Base-by-base conservation (phyloP, 1,140 invertebrate genomes). In the Trachelipus rathkii region DNA sequence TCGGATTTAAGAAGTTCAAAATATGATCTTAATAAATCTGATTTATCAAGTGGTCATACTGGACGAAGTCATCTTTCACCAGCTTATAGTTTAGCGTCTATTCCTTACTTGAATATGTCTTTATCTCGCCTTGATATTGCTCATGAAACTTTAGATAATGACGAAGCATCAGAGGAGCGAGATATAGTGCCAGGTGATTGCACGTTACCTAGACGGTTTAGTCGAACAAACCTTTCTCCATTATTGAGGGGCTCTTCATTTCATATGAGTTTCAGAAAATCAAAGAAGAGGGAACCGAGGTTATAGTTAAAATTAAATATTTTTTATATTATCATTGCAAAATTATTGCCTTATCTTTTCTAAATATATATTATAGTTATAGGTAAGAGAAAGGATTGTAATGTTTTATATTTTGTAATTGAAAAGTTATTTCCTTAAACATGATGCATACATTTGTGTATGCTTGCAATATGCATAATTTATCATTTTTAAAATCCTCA, bases 221-320 rank as follows among this genome's bases (percentile, higher is more conserved):
- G 70, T 50, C 45, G 78, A 11, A 76, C 78, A 66, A 43, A 73
- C 15, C 46, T 81, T 68, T 75, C 80, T 24, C 76, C 75, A 10
- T 73, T 81, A 24, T 73, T 81, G 21, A 73, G 80, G 21, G 80
- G 80, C 77, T 78, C 46, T 78, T 77, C 11, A 33, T 81, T 10
- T n/a, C 80, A 81, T 46, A 81, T 81, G 80, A 81, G 80, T 60
- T 79, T 81, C 73, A 75, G 80, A 45, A 46, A 72, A 24, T 72
- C 80, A 33, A 81, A 81, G 70, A 72, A 46, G 15, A 67, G 80
- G 67, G 80, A 81, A 6, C 33, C 33, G 1, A 33, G 33, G 33
- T 33, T 33, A 33, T 33, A 33, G 33, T 33, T 33, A 33, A 33
- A 6, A 33, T 6, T 33, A 33, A 33, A 33, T 33, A 33, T 33